phyloP scores from a whole-genome alignment of 2,888 invertebrate species.

The Alcis repandata region DNA sequence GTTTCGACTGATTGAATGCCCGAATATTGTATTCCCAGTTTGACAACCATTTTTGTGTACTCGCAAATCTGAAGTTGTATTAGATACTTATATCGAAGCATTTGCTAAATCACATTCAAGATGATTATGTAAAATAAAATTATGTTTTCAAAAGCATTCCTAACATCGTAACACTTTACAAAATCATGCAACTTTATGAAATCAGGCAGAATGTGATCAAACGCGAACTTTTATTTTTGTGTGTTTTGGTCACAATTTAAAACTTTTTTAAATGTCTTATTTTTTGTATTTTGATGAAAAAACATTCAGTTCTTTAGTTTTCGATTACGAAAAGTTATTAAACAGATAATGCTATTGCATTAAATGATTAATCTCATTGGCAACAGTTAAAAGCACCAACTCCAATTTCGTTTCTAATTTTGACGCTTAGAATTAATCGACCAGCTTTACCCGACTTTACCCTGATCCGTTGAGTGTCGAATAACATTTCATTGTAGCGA shows the following conservation, averaged over 20 bases:
- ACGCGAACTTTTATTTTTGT: no score
- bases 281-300: no score
- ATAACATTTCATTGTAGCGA: conserved; percentile 17
- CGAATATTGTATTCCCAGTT: conserved; percentile 63
- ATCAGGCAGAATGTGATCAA: no score
- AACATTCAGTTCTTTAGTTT: neutral
- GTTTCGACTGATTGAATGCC: conserved; percentile 62
- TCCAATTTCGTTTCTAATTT: conserved; percentile 9
- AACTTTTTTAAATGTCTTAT: no score
- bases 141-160: no score
- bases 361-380: neutral
- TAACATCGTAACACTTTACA: no score
- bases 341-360: neutral
- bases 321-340: neutral
- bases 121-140: no score
- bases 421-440: neutral
- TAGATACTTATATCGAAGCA: conserved; percentile 4
- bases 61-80: conserved; percentile 23
- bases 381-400: neutral
- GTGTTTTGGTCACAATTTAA: no score
- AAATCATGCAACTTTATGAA: no score
- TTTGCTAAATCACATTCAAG: no score
- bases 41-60: conserved; percentile 50
- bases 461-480: conserved; percentile 18
- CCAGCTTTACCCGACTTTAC: neutral